phyloP scores from a whole-genome alignment of 2,888 invertebrate genomes.

The Azorinus chamasolen region DNA sequence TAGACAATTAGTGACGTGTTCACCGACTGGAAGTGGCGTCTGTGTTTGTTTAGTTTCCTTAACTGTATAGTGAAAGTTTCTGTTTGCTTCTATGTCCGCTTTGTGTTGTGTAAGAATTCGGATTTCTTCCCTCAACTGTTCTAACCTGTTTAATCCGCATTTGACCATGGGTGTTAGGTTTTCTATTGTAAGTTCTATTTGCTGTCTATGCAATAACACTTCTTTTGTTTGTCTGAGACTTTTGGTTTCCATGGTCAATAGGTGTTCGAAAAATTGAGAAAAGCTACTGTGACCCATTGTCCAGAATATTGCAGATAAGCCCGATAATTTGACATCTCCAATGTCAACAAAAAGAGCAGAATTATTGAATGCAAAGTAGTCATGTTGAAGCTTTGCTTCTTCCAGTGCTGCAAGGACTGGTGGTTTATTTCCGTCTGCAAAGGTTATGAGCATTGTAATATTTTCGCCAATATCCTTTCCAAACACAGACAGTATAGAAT shows the following conservation, averaged over 20 bases:
- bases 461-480: constrained; percentile 58
- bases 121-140: constrained; percentile 32
- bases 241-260: constrained; percentile 29
- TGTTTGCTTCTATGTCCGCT: constrained; percentile 52
- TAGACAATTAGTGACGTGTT: constrained; percentile 71
- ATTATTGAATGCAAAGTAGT: constrained; percentile 55
- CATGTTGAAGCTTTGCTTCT: constrained; percentile 36
- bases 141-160: constrained; percentile 43
- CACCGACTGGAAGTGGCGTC: constrained; percentile 32
- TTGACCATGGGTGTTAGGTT: constrained; percentile 44
- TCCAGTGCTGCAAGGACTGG: constrained; percentile 52
- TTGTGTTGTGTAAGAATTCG: constrained; percentile 39
- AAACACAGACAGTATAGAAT: constrained; percentile 53
- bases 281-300: constrained; percentile 55
- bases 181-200: constrained; percentile 41
- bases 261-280: constrained; percentile 36
- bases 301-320: constrained; percentile 54
- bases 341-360: constrained; percentile 52
- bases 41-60: constrained; percentile 54
- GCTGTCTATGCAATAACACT: constrained; percentile 43
- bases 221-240: constrained; percentile 54
- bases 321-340: constrained; percentile 18
- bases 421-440: constrained; percentile 57
- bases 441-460: constrained; percentile 56
- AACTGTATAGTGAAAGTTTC: constrained; percentile 63